Percentiles rank a stretch among this genome's conserved stretches.
These are phyloP conservation scores for Syritta pipiens DNA, from an alignment of 2,888 invertebrate genomes.

Conservation along the genomic window DNA sequence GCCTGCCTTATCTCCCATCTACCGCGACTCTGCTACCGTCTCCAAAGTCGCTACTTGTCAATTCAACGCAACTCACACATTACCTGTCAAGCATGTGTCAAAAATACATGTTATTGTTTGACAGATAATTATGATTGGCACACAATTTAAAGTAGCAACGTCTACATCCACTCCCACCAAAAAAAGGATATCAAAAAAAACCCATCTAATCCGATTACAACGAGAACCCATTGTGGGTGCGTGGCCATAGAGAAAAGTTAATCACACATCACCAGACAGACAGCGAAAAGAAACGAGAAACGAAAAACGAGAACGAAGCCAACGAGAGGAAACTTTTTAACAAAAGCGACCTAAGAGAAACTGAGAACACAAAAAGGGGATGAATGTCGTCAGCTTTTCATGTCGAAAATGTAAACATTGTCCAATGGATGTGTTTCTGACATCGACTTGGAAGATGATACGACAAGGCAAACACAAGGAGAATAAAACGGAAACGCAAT, in stretches of 20 bases:
- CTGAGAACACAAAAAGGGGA: constrained; percentile 13
- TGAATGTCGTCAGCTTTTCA: constrained; percentile 64
- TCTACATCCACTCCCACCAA: constrained; percentile 41
- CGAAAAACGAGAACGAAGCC: neutral
- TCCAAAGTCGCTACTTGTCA: constrained; percentile 41
- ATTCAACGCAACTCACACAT: constrained; percentile 40
- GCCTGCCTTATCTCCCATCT: constrained; percentile 9
- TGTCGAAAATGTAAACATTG: constrained; percentile 59
- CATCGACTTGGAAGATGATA: constrained; percentile 45
- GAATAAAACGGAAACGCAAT: constrained; percentile 38
- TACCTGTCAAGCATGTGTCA: constrained; percentile 62
- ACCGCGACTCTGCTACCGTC: constrained; percentile 15
- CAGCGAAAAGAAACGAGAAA: constrained; percentile 17
- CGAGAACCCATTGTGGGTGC: constrained; percentile 57
- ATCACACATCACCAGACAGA: constrained; percentile 55
- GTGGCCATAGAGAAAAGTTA: constrained; percentile 59
- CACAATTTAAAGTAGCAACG: constrained; percentile 19
- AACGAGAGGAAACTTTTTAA: constrained; percentile 6
- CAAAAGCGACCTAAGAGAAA: constrained; percentile 8
- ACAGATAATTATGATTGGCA: constrained; percentile 62
- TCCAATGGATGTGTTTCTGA: constrained; percentile 43
- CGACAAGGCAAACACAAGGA: constrained; percentile 53
- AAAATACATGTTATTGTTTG: constrained; percentile 54
- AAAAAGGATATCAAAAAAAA: constrained; percentile 42
- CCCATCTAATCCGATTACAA: constrained; percentile 64